Evolutionary conservation across 1,140 invertebrate genomes (phyloP), one percentile per base, ranked within the genome.

Genomic region (Magallana ariakensis): DNA sequence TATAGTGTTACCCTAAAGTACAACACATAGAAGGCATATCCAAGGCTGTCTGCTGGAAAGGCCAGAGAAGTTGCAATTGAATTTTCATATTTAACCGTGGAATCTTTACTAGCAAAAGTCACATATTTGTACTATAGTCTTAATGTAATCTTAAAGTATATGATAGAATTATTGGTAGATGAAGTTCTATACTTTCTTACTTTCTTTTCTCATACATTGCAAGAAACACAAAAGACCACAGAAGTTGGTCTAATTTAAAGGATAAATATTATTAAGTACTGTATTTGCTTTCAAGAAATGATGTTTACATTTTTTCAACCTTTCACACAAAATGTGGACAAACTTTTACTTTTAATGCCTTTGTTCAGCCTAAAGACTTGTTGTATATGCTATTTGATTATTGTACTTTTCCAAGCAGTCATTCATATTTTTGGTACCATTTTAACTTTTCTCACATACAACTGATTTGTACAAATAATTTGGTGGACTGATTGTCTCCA

Each of bases 221-320:
- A 33, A 26, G 9, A 26, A 11, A 11, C 13, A 75, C 2, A 75
- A 75, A 19, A 9, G 33, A 22, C 10, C 33, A 46, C 3, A 19
- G 33, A 75, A 62, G 16, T 62, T 75, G 22, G 66, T 75, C 66
- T 75, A 33, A 75, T 75, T 75, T 75, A 13, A 26, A 33, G 66
- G 13, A 26, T 26, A 75, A 75, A 75, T 75, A 75, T 75, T 11
- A 33, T 75, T 13, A 75, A 75, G 6, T 26, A 33, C 22, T 75
- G 22, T 75, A 75, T 75, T 75, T 33, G 22, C 58, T 60, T 60
- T 16, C 13, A 16, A n/a, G 15, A 13, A 60, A 60, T 60, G 15
- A 16, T 60, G 58, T 60, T 60, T 60, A 13, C 58, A n/a, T 60
- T 60, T 46, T 58, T 60, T 26, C 22, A 75, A 75, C 33, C 22